Evolutionary conservation across 1,140 invertebrate genomes (phyloP).

Genomic region (Penaeus japonicus): DNA sequence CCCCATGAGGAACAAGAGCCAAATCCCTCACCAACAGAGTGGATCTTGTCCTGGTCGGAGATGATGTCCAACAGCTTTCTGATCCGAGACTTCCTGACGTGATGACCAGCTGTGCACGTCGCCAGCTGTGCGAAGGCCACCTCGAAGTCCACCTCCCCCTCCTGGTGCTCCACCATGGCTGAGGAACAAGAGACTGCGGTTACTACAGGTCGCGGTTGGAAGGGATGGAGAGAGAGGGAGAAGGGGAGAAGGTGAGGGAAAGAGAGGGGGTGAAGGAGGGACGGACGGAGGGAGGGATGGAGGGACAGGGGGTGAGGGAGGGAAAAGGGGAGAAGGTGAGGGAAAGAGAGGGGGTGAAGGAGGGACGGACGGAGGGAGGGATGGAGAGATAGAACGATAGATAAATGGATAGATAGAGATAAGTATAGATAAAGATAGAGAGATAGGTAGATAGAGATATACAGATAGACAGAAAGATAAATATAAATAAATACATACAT

Average conservation of each 20-base stretch:
- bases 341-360: too few relatives aligned
- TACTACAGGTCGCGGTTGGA: neutral
- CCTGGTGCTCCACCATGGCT: slow-evolving; percentile 75
- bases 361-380: too few relatives aligned
- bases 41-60: slow-evolving; percentile 67
- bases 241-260: neutral
- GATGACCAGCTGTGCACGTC: slow-evolving; percentile 80
- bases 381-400: too few relatives aligned
- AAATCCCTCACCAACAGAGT: slow-evolving; percentile 72
- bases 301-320: too few relatives aligned
- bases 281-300: too few relatives aligned
- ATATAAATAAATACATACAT: too few relatives aligned
- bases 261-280: too few relatives aligned
- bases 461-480: too few relatives aligned
- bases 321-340: too few relatives aligned
- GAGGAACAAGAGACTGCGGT: neutral
- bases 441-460: too few relatives aligned
- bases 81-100: slow-evolving; percentile 80
- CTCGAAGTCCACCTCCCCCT: slow-evolving; percentile 73
- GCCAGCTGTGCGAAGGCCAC: slow-evolving; percentile 74
- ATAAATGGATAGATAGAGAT: too few relatives aligned
- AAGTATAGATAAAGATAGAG: too few relatives aligned
- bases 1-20: neutral
- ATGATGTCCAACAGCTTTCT: slow-evolving; percentile 78
- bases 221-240: neutral